Conservation (phyloP, 2,113 vertebrate species). For the Hystrix cristata region DNA sequence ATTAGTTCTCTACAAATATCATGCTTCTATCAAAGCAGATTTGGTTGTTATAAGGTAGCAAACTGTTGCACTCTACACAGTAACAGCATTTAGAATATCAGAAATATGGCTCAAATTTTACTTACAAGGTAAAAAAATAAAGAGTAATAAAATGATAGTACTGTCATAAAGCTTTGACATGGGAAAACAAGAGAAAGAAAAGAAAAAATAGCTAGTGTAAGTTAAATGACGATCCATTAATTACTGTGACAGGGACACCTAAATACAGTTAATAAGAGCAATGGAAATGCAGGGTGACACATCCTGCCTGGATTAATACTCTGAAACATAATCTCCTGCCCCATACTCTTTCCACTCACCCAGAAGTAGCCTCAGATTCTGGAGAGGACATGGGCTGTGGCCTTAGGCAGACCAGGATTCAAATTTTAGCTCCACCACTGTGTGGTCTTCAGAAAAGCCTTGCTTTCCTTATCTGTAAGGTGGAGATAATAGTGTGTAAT, state of each 20-base stretch:
- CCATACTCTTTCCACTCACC: neutral
- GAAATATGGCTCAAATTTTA: slow-evolving; percentile 25
- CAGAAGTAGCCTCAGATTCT: neutral
- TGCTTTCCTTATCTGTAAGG: neutral
- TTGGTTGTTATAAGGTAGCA: slow-evolving; percentile 21
- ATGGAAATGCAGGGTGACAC: neutral
- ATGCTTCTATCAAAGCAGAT: slow-evolving; percentile 4
- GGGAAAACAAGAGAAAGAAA: neutral
- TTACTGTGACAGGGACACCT: neutral
- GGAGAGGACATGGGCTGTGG: neutral
- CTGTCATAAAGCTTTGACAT: neutral
- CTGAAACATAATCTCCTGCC: neutral
- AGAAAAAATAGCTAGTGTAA: neutral
- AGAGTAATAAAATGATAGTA: neutral
- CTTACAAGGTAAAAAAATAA: slow-evolving; percentile 6
- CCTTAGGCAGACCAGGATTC: neutral
- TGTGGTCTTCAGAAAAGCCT: neutral
- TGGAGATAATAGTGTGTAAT: neutral
- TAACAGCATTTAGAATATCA: neutral
- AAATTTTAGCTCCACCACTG: neutral
- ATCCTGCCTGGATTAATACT: neutral
- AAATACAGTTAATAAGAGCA: neutral
- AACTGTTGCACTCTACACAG: neutral
- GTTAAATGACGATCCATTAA: neutral
- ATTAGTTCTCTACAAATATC: neutral